Evolutionary conservation across 2,797 vertebrate genomes (phyloP), one percentile per base, ranked within the genome.

Genomic region (Sphenopsis melanotis): DNA sequence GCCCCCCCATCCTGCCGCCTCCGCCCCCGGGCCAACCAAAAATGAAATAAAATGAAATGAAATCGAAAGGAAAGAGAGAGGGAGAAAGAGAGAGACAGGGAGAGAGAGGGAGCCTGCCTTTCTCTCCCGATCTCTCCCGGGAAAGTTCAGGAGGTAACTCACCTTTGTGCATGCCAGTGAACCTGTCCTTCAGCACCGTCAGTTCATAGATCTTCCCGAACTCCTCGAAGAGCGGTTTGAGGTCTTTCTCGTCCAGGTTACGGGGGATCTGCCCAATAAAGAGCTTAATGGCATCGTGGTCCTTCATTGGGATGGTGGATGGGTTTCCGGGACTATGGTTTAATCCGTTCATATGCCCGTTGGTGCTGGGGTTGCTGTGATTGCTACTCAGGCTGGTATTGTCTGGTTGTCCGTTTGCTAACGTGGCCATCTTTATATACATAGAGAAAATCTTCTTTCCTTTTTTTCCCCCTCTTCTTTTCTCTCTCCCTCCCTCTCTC

Each of bases 161-260:
- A 99, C 99, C 99, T 99, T 99, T 99, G 98, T 99, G 99, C 99
- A 99, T 99, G 98, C 99, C 99, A 94, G 99, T 99, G 98, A 99
- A 99, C 98, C 99, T 98, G 98, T 99, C 99, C 98, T 99, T 99
- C 97, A 99, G 98, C 98, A 99, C 99, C 95, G 99, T 99, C 95
- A 99, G 99, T 98, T 99, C 99, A 97, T 99, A 99, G 98, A 99
- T 99, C 98, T 99, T 99, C 97, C 99, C 99, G 98, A 99, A 99
- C 98, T 99, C 99, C 98, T 99, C 99, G 97, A 99, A 99, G 97
- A 99, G 99, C 94, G 99, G 99, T 98, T 99, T 99, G 97, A 99
- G 99, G 98, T 99, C 99, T 98, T 99, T 99, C 98, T 99, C 99
- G 97, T 99, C 99, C 98, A 99, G 99, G 98, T 99, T 99, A 98